Evolutionary conservation across 2,797 vertebrate genomes (phyloP), one percentile per base, ranked within the genome.

Genomic region (Oreochromis mossambicus): DNA sequence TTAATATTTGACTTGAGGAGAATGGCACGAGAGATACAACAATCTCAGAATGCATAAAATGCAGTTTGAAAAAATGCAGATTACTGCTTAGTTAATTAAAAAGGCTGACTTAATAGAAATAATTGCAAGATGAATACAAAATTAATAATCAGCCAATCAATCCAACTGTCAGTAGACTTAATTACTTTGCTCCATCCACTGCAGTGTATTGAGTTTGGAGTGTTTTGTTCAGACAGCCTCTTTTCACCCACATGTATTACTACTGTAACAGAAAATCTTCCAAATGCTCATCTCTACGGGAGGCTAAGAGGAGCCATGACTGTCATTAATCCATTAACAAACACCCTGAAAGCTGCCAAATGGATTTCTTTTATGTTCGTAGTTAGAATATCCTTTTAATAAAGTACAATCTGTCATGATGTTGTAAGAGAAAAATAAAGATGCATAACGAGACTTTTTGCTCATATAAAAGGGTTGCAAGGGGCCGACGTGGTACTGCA

Each of bases 201-300:
- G 5, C 4, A 11, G 38, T 21, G n/a, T 15, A 19, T 26, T 52
- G 13, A 46, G 41, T 68, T 84, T 81, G 11, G 26, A 3, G 24
- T 78, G 24, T 82, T 34, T 73, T 54, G 48, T 36, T 82, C 38
- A 66, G 7, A 76, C 70, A 66, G 63, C 43, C 8, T 61, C 77
- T 85, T 61, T 6, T 82, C 68, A 81, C 66, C 12, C 50, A 54
- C 83, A 50, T 34, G 54, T 78, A 77, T 81, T 41, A 80, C 70
- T 19, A 48, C 50, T 79, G 58, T 38, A 56, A 54, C 8, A 21
- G 77, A 63, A 89, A 77, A 75, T 32, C 26, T 50, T 32, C 75
- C 43, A 80, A 78, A 77, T 56, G 77, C 34, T 79, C 17, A 48
- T 88, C 80, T 84, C 76, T 68, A 77, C 79, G 8, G 82, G 83